Evolutionary conservation across 2,113 vertebrate species (phyloP), one percentile per base, ranked within the genome.

Genomic region (Ochotona princeps): DNA sequence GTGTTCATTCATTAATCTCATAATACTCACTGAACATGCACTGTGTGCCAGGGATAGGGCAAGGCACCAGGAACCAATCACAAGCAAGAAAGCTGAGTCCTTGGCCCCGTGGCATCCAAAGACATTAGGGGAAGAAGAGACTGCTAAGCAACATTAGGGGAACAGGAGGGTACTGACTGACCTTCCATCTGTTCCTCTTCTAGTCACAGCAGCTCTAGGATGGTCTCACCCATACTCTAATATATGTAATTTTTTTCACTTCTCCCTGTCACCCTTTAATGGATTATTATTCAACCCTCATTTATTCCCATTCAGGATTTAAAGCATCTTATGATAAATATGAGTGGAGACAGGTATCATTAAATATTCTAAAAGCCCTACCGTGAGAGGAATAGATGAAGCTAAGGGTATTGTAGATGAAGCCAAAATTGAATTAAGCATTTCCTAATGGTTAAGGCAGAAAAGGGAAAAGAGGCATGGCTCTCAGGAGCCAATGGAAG

Each of bases 321-420:
- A 30, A 74, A 15, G 60, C 6, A 92, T 49, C n/a, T 60, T 80
- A 25, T 47, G 84, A 60, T 60, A 89, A 80, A 20, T 66, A 89
- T 60, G 21, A 49, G 28, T 74, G 38, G 89, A 88, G 70, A 20
- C 32, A 30, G 35, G 28, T 17, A 73, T 86, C 57, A 70, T n/a
- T 93, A 74, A 69, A 18, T 92, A 87, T 63, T 90, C 69, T 60
- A 91, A 78, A 69, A 79, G 20, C 26, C 76, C 73, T 81, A 72
- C 6, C 38, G 54, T 84, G 74, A 91, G 61, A 38, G 28, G 54
- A 93, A 20, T 28, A 3, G 26, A 88, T 38, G 4, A 74, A 38
- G 69, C 32, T 88, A 91, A 89, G 69, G 13, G 60, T 91, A 75
- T 11, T 66, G 61, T 30, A 94, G 93, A 88, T 32, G 17, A 94